Conservation (phyloP, 2,797 vertebrate species). For the Enteromius anoplus region DNA sequence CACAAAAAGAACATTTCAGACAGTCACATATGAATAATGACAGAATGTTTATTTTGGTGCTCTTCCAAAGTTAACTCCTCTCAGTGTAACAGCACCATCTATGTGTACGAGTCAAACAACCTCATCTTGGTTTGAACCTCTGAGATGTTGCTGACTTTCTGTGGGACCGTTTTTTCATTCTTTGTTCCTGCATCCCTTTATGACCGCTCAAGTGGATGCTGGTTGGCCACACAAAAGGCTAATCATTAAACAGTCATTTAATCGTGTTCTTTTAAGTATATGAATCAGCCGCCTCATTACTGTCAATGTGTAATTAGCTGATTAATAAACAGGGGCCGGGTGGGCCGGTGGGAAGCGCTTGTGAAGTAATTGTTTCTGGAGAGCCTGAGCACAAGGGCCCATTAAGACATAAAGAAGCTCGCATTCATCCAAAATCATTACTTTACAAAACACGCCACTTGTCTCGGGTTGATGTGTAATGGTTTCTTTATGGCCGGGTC, state of each 20-base stretch:
- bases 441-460: conserved; percentile 68
- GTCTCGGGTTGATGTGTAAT: conserved; percentile 49
- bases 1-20: neutral
- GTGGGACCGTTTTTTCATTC: conserved; percentile 34
- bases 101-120: neutral
- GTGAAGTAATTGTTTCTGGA: conserved; percentile 81
- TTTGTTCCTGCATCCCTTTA: conserved; percentile 10
- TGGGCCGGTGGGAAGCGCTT: conserved; percentile 74
- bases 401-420: conserved; percentile 77
- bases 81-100: conserved; percentile 5
- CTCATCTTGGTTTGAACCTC: neutral
- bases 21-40: neutral
- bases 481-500: conserved; percentile 21
- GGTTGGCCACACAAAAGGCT: conserved; percentile 73
- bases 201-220: conserved; percentile 49
- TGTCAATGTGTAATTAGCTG: conserved; percentile 87
- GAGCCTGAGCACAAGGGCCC: conserved; percentile 77
- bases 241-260: conserved; percentile 84
- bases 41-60: neutral
- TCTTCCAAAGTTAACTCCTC: neutral
- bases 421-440: conserved; percentile 74
- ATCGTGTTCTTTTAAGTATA: conserved; percentile 81
- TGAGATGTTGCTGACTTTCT: neutral
- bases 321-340: conserved; percentile 83
- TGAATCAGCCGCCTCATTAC: conserved; percentile 84